Percentiles rank a stretch among this genome's conserved stretches.
These are phyloP conservation scores for Agrochola circellaris DNA, from an alignment of 2,888 invertebrate species.

Conservation along the genomic window DNA sequence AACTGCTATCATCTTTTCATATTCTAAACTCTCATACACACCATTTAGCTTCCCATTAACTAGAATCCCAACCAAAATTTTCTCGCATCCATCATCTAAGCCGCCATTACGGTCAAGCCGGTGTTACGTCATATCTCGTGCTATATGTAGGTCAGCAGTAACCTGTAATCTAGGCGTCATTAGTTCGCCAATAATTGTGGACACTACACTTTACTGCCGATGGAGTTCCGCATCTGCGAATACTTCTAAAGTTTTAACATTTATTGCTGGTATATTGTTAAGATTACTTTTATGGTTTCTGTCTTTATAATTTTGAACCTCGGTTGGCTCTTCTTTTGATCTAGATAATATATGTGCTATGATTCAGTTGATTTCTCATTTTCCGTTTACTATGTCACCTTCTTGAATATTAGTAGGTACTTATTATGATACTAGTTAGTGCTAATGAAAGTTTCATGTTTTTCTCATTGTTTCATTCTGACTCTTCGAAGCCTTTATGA, in stretches of 20 bases:
- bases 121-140: constrained; percentile 64
- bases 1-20: too few species aligned
- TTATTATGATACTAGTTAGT: not conserved
- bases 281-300: not conserved
- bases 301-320: not conserved
- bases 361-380: not conserved
- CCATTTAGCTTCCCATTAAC: not conserved
- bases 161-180: constrained; percentile 72
- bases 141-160: constrained; percentile 70
- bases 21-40: not conserved
- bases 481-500: not conserved
- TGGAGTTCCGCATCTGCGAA: constrained; percentile 59
- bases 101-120: constrained; percentile 54
- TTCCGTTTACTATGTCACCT: not conserved
- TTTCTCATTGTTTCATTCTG: not conserved
- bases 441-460: not conserved
- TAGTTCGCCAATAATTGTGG: constrained; percentile 70
- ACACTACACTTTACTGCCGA: constrained; percentile 49
- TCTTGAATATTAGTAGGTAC: not conserved
- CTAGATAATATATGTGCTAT: not conserved
- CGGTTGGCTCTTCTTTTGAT: not conserved
- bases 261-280: not conserved
- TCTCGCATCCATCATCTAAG: constrained; percentile 45
- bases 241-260: constrained; percentile 5
- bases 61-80: constrained; percentile 11